Percentiles rank a stretch among this genome's conserved stretches.
phyloP scores from a whole-genome alignment of 2,797 vertebrate genomes.

The Pteronotus mesoamericanus region DNA sequence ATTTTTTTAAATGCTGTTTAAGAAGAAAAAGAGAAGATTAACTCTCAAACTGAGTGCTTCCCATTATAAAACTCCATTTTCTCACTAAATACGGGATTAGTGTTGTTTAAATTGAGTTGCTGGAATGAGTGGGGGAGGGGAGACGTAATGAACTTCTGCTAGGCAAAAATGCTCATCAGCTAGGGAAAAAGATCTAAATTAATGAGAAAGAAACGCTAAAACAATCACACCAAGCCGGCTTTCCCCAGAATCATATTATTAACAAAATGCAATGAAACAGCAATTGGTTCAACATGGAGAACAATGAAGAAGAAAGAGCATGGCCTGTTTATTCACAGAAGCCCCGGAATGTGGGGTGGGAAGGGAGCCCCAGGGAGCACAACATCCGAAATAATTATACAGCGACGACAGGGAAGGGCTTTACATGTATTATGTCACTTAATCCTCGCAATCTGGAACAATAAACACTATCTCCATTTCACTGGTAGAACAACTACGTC shows the following conservation, averaged over 20 bases:
- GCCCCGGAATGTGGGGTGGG: fast-evolving
- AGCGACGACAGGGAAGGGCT: neutral
- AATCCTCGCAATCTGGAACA: neutral
- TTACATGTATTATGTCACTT: neutral
- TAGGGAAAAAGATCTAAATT: neutral
- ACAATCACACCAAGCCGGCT: neutral
- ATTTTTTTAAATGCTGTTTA: slow-evolving; percentile 30
- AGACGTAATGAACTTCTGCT: neutral
- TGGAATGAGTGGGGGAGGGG: neutral
- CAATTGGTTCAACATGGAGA: slow-evolving; percentile 2
- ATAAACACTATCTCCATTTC: neutral
- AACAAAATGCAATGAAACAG: neutral
- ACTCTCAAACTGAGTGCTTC: slow-evolving; percentile 66
- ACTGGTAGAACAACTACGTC: neutral
- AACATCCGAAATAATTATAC: neutral
- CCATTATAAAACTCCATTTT: slow-evolving; percentile 67
- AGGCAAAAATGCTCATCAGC: neutral
- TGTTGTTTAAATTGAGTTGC: slow-evolving; percentile 21
- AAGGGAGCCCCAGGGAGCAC: neutral
- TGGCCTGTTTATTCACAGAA: neutral
- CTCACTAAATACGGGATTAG: slow-evolving; percentile 3
- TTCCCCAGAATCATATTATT: slow-evolving; percentile 29
- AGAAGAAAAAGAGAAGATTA: slow-evolving; percentile 63
- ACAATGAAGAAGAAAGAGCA: neutral
- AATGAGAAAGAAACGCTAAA: slow-evolving; percentile 58